phyloP scores from a whole-genome alignment of 1,140 invertebrate genomes.

The Nymphalis io region DNA sequence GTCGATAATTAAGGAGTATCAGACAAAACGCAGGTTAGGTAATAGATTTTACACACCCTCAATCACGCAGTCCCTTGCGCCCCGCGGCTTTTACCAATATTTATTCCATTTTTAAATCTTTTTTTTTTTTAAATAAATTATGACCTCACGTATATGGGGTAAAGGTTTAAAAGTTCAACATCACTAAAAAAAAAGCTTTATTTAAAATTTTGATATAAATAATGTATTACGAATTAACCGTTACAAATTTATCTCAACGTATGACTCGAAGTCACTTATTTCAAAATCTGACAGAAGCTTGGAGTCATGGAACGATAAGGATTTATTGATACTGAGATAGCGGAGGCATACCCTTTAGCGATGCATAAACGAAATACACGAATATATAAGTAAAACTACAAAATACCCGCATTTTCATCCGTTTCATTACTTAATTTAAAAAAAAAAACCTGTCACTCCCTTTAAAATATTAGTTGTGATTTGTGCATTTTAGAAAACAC shows the following conservation, averaged over 20 bases:
- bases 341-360: neutral
- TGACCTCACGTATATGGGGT: neutral
- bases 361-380: neutral
- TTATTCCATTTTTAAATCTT: neutral
- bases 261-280: conserved; percentile 11
- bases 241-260: conserved; percentile 1
- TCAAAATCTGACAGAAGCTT: conserved; percentile 19
- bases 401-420: neutral
- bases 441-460: no score
- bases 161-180: neutral
- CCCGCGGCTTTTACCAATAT: conserved; percentile 8
- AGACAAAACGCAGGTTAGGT: conserved; percentile 70
- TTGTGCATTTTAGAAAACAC: no score
- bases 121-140: neutral
- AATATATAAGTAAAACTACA: neutral
- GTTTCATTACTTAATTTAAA: neutral
- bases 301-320: conserved; percentile 27
- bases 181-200: no score
- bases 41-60: conserved; percentile 72
- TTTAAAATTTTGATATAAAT: neutral
- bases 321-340: conserved; percentile 19
- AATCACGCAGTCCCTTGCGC: conserved; percentile 48
- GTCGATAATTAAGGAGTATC: conserved; percentile 64
- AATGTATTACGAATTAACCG: neutral
- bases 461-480: no score